phyloP scores from a whole-genome alignment of 2,113 vertebrate genomes.

The Coturnix japonica region DNA sequence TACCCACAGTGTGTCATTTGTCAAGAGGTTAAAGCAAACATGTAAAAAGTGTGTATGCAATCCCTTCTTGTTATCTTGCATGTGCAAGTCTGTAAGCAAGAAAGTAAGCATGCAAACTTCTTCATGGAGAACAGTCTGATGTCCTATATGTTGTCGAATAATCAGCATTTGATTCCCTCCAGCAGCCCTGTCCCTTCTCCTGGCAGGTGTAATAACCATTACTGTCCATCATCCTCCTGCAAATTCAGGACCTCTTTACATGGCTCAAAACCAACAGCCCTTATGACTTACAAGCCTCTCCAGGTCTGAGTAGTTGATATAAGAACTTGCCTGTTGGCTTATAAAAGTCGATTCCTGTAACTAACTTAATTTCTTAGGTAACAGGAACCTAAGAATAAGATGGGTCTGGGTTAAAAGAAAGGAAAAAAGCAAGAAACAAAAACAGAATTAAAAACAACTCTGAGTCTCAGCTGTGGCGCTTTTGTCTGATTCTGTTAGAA shows the following conservation, averaged over 20 bases:
- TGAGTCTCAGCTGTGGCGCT: not conserved
- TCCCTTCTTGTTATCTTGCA: not conserved
- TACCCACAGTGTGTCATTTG: not conserved
- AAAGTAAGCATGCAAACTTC: not conserved
- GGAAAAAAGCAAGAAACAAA: not conserved
- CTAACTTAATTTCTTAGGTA: not conserved
- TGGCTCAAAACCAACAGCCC: not conserved
- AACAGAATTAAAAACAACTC: not conserved
- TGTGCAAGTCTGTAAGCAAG: rapidly evolving
- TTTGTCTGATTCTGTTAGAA: not conserved
- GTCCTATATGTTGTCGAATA: rapidly evolving
- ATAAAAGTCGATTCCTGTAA: not conserved
- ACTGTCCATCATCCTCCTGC: rapidly evolving
- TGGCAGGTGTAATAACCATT: not conserved
- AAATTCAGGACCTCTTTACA: rapidly evolving
- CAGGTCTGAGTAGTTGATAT: not conserved
- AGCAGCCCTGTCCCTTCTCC: not conserved
- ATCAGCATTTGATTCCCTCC: not conserved
- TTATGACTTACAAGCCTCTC: not conserved
- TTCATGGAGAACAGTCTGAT: not conserved
- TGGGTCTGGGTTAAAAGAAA: not conserved
- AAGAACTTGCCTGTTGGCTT: not conserved
- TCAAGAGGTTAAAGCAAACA: not conserved
- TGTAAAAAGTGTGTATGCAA: not conserved
- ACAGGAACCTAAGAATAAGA: not conserved